Base-by-base conservation (phyloP, 2,113 vertebrate genomes). In the Sula dactylatra region DNA sequence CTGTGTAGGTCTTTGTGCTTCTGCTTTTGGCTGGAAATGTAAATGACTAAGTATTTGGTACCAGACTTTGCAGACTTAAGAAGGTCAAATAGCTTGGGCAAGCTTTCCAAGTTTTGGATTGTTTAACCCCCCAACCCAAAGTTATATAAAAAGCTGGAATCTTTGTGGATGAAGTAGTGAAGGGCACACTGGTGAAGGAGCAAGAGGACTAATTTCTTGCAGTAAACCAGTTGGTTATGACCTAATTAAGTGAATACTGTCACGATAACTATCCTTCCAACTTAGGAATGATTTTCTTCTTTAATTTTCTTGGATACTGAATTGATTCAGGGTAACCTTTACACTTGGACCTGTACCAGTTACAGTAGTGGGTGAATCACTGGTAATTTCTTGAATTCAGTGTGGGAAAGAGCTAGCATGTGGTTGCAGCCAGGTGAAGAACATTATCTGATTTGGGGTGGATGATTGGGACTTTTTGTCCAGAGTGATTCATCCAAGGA, bases 11-110 rank as follows among this genome's bases (percentile, higher is more conserved):
- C 69, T 80, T 69, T 38, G 34, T 20, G 10, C 52, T 90, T 79
- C 66, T 86, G 45, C 66, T 94, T 82, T 87, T 97, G 89, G 89
- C 89, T 95, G 45, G 54, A 94, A 89, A 94, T 56, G 40, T 31
- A 88, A 88, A 78, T 90, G 72, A 96, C 80, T 86, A 93, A 95
- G 78, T 85, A 80, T 84, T 96, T 93, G 72, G 73, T 95, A 89
- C 49, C 15, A 64, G 88, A 88, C 18, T 25, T 70, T 76, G 54
- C 36, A 87, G 81, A 66, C 58, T 85, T 92, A n/a, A 85, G 79
- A 83, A 95, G 54, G 83, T 94, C 84, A 90, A 82, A 93, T 45
- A 80, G 32, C 45, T 92, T 91, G 72, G 77, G 77, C 82, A 82
- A 86, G 32, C 55, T 69, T 87, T 92, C 34, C 10, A 56, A 10